Base-by-base conservation (phyloP, 1,140 invertebrate genomes). In the Drosophila bifasciata region DNA sequence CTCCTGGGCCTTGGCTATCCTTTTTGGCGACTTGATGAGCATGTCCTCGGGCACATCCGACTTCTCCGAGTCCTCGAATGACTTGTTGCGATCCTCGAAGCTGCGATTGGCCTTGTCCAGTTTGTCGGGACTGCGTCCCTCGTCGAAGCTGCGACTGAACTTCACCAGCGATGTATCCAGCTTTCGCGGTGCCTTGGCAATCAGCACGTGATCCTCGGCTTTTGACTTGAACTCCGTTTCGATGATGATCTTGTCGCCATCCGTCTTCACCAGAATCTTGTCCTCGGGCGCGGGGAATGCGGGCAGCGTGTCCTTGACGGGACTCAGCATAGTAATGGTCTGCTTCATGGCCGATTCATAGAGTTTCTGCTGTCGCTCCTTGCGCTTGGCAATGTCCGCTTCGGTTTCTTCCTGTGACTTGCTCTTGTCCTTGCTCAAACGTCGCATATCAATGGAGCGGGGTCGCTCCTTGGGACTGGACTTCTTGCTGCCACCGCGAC, bases 301-400 rank as follows among this genome's bases (percentile, higher is more conserved):
- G 3, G 94, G 94, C 62, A 95, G 70, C 2, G 93, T 92, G 84
- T 95, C 94, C 86, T 94, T 94, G 0, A 95, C 94, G 5, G 94
- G 94, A 91, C 94, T 95, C 23, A 95, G 93, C 67, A 95, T 91
- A 2, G 94, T 95, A 80, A 95, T 95, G 1, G 94, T 95, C 91
- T 95, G 94, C 81, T 95, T 94, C 71, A 95, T 93, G 6, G 94
- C 94, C 16, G 94, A 94, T 91, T 95, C 94, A 76, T 95, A 95
- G 1, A 95, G 92, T 92, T 95, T 94, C 83, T 95, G 94, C 77
- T 95, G 94, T 58, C 95, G 93, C 79, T 95, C 94, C 84, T 94
- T 94, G 55, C 94, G 92, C 84, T 95, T 95, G 11, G 93, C 94
- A 67, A 94, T 94, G 79, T 95, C 94, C 4, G 94, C 93, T 76